Percentiles rank a stretch among this genome's conserved stretches.
phyloP scores from a whole-genome alignment of 2,797 vertebrate genomes.

The Mareca penelope region DNA sequence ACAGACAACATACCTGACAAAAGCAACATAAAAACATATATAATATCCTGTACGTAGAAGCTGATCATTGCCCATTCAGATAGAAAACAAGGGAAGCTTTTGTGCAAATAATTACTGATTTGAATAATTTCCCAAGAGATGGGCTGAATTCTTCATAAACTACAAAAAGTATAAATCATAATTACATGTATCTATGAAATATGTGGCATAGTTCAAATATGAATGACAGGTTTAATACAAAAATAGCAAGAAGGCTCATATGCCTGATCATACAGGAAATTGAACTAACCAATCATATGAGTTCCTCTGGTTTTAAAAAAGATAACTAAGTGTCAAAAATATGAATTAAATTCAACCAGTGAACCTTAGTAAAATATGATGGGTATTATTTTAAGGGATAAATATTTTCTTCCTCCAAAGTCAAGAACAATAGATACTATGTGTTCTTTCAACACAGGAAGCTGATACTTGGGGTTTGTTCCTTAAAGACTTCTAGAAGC shows the following conservation, averaged over 20 bases:
- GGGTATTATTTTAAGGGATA: neutral
- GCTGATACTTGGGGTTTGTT: neutral
- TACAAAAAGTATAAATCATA: neutral
- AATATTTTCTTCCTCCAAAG: neutral
- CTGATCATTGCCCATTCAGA: neutral
- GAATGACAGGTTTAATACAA: neutral
- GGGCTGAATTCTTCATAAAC: neutral
- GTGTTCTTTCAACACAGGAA: neutral
- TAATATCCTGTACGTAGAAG: neutral
- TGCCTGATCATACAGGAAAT: neutral
- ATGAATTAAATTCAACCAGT: neutral
- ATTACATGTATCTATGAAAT: neutral
- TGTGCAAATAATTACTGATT: neutral
- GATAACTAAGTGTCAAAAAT: neutral
- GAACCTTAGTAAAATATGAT: neutral
- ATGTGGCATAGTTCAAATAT: neutral
- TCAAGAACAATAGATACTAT: neutral
- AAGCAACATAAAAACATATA: neutral
- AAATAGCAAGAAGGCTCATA: neutral
- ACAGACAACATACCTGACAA: neutral
- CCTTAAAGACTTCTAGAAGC: neutral
- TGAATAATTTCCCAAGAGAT: neutral
- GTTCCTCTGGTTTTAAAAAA: neutral
- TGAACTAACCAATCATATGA: neutral
- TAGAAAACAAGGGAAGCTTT: neutral